A percentile compares a stretch with the other conserved stretches of the same genome.
phyloP scores from a whole-genome alignment of 2,797 vertebrate genomes.

The Scarus forsteni region DNA sequence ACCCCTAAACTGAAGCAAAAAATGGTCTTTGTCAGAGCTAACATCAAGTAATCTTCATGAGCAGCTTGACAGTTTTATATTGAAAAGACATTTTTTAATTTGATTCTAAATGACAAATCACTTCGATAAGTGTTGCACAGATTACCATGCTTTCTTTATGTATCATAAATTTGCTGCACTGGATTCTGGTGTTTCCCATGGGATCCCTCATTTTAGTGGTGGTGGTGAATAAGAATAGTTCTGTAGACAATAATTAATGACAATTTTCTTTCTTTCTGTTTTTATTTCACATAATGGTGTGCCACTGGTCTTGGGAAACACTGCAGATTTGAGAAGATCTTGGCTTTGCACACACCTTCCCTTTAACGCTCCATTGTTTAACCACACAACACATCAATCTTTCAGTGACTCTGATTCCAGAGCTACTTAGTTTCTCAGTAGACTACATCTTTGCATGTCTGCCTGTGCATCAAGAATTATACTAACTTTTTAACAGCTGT shows the following conservation, averaged over 20 bases:
- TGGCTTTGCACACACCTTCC: conserved; percentile 43
- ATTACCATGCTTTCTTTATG: conserved; percentile 37
- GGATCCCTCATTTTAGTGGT: conserved; percentile 29
- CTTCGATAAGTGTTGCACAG: conserved; percentile 61
- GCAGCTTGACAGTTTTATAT: background rate
- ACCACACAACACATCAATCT: conserved; percentile 42
- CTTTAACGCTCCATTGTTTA: conserved; percentile 57
- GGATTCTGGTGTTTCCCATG: conserved; percentile 66
- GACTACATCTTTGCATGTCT: conserved; percentile 60
- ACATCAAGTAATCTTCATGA: no score
- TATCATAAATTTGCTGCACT: conserved; percentile 40
- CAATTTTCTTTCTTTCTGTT: conserved; percentile 13
- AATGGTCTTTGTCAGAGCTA: no score
- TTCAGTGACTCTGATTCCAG: conserved; percentile 23
- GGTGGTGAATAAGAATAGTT: conserved; percentile 21
- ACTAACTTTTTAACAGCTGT: conserved; percentile 17
- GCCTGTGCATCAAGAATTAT: conserved; percentile 52
- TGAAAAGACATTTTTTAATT: background rate
- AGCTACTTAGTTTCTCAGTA: conserved; percentile 36
- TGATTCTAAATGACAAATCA: conserved; percentile 11
- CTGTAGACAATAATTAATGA: conserved; percentile 26
- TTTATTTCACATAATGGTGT: conserved; percentile 4
- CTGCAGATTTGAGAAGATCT: conserved; percentile 49
- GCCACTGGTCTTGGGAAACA: conserved; percentile 47
- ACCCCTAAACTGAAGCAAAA: no score